Evolutionary conservation across 2,888 invertebrate genomes (phyloP).

Genomic region (Margaritifera margaritifera): DNA sequence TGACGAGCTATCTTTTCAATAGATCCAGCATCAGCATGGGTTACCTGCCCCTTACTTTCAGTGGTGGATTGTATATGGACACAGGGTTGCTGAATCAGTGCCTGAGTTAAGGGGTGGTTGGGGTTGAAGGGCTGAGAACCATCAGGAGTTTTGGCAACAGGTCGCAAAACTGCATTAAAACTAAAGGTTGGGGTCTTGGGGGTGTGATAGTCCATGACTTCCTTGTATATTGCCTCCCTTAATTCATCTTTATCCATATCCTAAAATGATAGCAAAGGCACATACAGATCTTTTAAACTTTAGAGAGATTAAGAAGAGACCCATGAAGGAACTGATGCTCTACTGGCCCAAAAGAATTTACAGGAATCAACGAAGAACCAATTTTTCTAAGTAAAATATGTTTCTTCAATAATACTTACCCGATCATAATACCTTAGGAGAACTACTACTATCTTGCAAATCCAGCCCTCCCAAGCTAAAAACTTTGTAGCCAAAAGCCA

Average conservation of each 20-base stretch:
- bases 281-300: too few species aligned
- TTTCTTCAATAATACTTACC: too few species aligned
- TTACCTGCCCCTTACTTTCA: background rate
- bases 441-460: too few species aligned
- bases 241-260: conserved; percentile 62
- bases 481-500: too few species aligned
- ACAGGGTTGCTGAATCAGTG: conserved; percentile 1
- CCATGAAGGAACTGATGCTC: too few species aligned
- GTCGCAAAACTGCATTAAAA: conserved; percentile 58
- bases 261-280: conserved; percentile 48
- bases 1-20: background rate
- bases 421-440: too few species aligned
- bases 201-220: conserved; percentile 68
- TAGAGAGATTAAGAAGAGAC: too few species aligned
- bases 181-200: conserved; percentile 55
- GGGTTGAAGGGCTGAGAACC: conserved; percentile 1
- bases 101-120: background rate
- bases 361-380: too few species aligned
- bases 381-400: too few species aligned
- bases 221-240: conserved; percentile 67
- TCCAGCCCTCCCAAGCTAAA: too few species aligned
- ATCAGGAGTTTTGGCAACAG: conserved; percentile 52
- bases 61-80: background rate
- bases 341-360: too few species aligned
- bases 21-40: background rate